A percentile compares a stretch with the other conserved stretches of the same genome.
Conservation (phyloP, 2,888 invertebrate species). For the Anarsia innoxiella region DNA sequence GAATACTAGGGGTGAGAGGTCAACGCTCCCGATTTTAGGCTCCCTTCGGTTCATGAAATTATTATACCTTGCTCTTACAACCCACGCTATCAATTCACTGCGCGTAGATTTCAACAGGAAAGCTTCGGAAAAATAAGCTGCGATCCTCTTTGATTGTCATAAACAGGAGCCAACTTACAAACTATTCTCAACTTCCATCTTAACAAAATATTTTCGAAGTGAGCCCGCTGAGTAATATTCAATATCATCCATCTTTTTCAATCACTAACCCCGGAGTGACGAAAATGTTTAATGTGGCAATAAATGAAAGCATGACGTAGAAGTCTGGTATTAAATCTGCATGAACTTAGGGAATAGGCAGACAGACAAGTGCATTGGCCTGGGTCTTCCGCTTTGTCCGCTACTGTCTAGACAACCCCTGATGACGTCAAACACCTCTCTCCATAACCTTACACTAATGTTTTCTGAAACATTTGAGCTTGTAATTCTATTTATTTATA, state of each 20-base stretch:
- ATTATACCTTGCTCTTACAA: conserved; percentile 28
- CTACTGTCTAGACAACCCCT: conserved; percentile 46
- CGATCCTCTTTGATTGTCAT: conserved; percentile 3
- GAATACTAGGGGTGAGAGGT: conserved; percentile 61
- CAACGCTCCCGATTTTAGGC: conserved; percentile 43
- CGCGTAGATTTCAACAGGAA: too few relatives aligned
- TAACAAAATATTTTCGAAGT: conserved; percentile 10
- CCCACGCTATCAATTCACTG: background rate
- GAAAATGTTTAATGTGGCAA: background rate
- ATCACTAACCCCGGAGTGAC: background rate
- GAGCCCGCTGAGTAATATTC: background rate
- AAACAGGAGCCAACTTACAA: conserved; percentile 7
- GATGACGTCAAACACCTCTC: conserved; percentile 36
- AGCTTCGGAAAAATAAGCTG: too few relatives aligned
- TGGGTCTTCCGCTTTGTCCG: conserved; percentile 34
- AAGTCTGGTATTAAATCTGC: conserved; percentile 4
- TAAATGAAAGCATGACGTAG: conserved; percentile 2
- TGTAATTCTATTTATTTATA: too few relatives aligned
- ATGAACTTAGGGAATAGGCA: background rate
- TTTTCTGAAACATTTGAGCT: too few relatives aligned
- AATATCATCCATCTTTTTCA: background rate
- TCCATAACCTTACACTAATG: conserved; percentile 3
- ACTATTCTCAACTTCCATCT: background rate
- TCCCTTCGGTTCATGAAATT: conserved; percentile 43
- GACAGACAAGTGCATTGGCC: conserved; percentile 34